A percentile compares a stretch with the other conserved stretches of the same genome.
Evolutionary conservation across 2,113 vertebrate species (phyloP).

Genomic region (Egretta garzetta): DNA sequence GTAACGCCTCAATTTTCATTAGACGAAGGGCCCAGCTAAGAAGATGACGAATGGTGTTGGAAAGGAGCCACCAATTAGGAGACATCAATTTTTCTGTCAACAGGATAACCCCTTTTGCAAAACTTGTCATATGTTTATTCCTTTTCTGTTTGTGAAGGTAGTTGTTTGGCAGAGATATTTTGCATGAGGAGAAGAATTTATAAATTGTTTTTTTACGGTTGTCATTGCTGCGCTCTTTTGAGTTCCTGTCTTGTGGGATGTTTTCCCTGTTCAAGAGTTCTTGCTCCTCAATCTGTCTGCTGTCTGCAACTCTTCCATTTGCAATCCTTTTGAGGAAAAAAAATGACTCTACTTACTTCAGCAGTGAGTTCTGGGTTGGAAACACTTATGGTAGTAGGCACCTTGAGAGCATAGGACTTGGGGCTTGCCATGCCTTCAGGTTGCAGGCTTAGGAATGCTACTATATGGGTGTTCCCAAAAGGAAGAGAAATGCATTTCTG

Average conservation of each 20-base stretch:
- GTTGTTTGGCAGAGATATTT: constrained; percentile 29
- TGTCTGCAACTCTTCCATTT: background rate
- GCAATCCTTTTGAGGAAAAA: background rate
- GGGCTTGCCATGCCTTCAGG: background rate
- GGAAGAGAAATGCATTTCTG: background rate
- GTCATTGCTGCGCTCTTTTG: background rate
- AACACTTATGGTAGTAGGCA: background rate
- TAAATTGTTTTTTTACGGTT: background rate
- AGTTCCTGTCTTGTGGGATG: background rate
- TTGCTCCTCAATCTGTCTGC: background rate
- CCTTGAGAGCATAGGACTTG: background rate
- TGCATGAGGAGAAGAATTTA: background rate
- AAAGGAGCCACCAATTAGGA: constrained; percentile 5
- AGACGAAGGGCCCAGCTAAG: background rate
- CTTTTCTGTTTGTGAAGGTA: constrained; percentile 18
- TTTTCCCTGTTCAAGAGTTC: background rate
- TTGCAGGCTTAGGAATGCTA: background rate
- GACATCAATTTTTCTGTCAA: constrained; percentile 32
- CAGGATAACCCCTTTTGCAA: background rate
- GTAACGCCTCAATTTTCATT: background rate
- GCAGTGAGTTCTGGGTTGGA: background rate
- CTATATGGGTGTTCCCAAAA: background rate
- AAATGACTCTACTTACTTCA: background rate
- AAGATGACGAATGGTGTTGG: background rate
- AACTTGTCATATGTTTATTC: constrained; percentile 22